Conservation (phyloP, 2,888 invertebrate genomes). For the Cosmorhoe ocellata region DNA sequence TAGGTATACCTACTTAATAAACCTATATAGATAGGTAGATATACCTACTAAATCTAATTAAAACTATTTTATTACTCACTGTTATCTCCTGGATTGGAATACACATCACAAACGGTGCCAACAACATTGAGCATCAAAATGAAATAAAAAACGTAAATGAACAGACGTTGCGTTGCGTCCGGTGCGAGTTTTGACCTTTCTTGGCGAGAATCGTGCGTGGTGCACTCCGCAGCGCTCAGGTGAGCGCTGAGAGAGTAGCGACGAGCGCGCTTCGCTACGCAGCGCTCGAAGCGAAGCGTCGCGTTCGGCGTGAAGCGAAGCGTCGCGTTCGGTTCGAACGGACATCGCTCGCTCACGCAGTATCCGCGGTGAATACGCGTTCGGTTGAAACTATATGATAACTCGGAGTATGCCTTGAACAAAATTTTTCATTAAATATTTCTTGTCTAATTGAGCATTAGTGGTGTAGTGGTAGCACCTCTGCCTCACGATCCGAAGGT, state of each 20-base stretch:
- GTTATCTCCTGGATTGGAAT: too few relatives aligned
- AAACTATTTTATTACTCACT: too few relatives aligned
- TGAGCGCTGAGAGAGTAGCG: too few relatives aligned
- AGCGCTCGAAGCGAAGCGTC: slow-evolving; percentile 18
- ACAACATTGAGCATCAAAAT: slow-evolving; percentile 37
- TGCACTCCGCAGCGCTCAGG: slow-evolving; percentile 25
- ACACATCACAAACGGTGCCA: slow-evolving; percentile 27
- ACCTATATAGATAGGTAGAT: too few relatives aligned
- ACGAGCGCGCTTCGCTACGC: too few relatives aligned
- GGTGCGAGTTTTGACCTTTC: not conserved
- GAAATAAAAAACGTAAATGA: slow-evolving; percentile 28
- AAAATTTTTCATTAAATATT: too few relatives aligned
- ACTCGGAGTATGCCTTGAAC: slow-evolving; percentile 13
- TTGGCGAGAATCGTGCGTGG: slow-evolving; percentile 26
- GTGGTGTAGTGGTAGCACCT: too few relatives aligned
- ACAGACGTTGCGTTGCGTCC: slow-evolving; percentile 21
- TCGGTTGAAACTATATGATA: slow-evolving; percentile 25
- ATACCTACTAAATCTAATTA: too few relatives aligned
- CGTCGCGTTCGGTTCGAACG: slow-evolving; percentile 21
- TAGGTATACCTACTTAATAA: too few relatives aligned
- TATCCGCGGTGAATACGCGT: slow-evolving; percentile 37
- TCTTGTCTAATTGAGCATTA: too few relatives aligned
- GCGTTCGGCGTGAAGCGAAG: slow-evolving; percentile 36
- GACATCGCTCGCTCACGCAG: slow-evolving; percentile 37
- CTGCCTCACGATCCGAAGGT: too few relatives aligned